Evolutionary conservation across 1,140 invertebrate species (phyloP), one percentile per base, ranked within the genome.

Genomic region (Macrobrachium nipponense): DNA sequence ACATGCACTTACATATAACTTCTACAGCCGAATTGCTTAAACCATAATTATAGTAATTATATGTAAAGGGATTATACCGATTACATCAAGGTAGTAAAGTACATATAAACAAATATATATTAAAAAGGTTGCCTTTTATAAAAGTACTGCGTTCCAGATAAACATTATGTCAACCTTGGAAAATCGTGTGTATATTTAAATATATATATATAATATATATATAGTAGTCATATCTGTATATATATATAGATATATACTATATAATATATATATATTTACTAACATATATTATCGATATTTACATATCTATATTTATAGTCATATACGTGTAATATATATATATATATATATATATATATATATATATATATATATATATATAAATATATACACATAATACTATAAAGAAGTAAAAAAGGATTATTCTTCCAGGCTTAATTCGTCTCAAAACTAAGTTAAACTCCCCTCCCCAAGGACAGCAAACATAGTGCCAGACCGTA

Each of bases 311-410:
- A 68, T 68, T 7, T 68, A 68, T 68, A 20, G 5, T 7, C 12
- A 68, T 68, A 68, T 68, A 68, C 12, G 5, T 6, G 12, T 6
- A 68, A 23, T 23, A 23, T n/a, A 68, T 68, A 68, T 68, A 20
- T 68, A 68, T 68, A 68, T 68, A 68, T 68, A 20, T 68, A 11
- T 68, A 68, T 68, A 68, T 11, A 68, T 68, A 6, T 11, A 20
- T 68, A 68, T 6, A 68, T 11, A 68, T 11, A 20, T 11, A 68
- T 68, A 68, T 68, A 68, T 68, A 68, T 68, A 68, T 68, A 68
- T 68, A 20, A 7, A 68, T 68, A 68, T 68, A 68, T 68, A 68
- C 12, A 20, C 4, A 68, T 6, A 68, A 23, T 23, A 23, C 11
- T 68, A 68, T 11, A 68, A 4, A 68, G n/a, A 68, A 23, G 12